These are phyloP conservation scores for Cephonodes hylas DNA, from an alignment of 2,888 invertebrate genomes.

Conservation along the genomic window DNA sequence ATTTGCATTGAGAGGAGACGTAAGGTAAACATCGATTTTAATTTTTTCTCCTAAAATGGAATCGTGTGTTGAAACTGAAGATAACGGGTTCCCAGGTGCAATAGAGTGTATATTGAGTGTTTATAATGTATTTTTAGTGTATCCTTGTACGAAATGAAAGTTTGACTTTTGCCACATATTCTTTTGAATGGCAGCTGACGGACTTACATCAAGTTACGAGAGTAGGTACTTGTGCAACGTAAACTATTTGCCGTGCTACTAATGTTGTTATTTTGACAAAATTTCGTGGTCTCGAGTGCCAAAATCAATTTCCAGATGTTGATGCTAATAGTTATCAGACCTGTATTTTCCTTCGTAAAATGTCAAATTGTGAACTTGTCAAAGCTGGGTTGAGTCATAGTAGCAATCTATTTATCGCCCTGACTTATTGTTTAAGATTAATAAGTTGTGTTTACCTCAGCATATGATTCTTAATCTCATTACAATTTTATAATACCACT, in stretches of 20 bases:
- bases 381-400: conserved; percentile 79
- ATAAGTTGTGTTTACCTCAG: conserved; percentile 49
- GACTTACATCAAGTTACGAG: conserved; percentile 73
- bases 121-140: conserved; percentile 79
- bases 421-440: conserved; percentile 46
- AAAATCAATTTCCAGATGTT: conserved; percentile 49
- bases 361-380: conserved; percentile 79
- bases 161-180: conserved; percentile 82
- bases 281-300: conserved; percentile 36
- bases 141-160: conserved; percentile 81
- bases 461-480: conserved; percentile 26
- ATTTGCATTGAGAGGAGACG: conserved; percentile 79
- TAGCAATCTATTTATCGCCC: conserved; percentile 56
- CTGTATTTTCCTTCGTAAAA: conserved; percentile 73
- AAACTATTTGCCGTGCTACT: conserved; percentile 55
- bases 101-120: conserved; percentile 58
- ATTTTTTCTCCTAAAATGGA: conserved; percentile 69
- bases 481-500: neutral
- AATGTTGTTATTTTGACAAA: conserved; percentile 48
- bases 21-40: conserved; percentile 82
- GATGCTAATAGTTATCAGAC: conserved; percentile 50
- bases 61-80: conserved; percentile 56
- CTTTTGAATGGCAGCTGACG: conserved; percentile 81
- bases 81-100: conserved; percentile 42
- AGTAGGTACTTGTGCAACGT: conserved; percentile 66